Evolutionary conservation across 2,797 vertebrate genomes (phyloP).

Genomic region (Acanthornis magna): DNA sequence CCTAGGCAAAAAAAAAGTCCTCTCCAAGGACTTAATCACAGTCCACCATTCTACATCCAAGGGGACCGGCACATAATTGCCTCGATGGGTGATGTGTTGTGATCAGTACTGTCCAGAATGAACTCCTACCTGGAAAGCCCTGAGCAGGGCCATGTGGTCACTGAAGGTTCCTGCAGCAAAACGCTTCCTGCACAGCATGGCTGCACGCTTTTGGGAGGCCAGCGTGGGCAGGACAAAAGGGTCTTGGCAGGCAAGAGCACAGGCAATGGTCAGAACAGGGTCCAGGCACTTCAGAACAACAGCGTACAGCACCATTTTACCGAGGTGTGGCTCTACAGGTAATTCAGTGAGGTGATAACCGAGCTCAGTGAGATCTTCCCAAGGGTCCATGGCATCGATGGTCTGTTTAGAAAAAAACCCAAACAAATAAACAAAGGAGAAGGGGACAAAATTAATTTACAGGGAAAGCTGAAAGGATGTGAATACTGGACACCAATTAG

Average conservation of each 20-base stretch:
- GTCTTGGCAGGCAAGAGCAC: slow-evolving; percentile 89
- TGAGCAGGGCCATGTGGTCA: slow-evolving; percentile 94
- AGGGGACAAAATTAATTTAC: not conserved
- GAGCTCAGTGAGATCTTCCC: slow-evolving; percentile 91
- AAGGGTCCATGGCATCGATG: slow-evolving; percentile 91
- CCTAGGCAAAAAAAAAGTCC: not conserved
- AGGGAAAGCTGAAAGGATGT: not conserved
- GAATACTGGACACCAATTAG: not conserved
- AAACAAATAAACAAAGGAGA: not conserved
- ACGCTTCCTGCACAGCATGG: slow-evolving; percentile 84
- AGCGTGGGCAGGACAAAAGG: slow-evolving; percentile 88
- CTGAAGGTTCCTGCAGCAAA: slow-evolving; percentile 89
- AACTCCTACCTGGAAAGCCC: slow-evolving; percentile 89
- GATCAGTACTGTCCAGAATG: not conserved
- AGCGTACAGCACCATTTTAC: slow-evolving; percentile 95
- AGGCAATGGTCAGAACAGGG: slow-evolving; percentile 95
- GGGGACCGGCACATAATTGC: not conserved
- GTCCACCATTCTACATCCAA: not conserved
- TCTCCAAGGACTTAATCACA: not conserved
- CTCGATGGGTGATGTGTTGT: not conserved
- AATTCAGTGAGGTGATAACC: slow-evolving; percentile 91
- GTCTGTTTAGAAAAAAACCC: slow-evolving; percentile 68
- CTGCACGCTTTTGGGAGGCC: slow-evolving; percentile 84
- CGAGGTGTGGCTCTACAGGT: slow-evolving; percentile 91
- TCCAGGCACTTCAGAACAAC: slow-evolving; percentile 94